A percentile compares a stretch with the other conserved stretches of the same genome.
These are phyloP conservation scores for Junonia oenone DNA, from an alignment of 2,888 invertebrate genomes.

Conservation along the genomic window DNA sequence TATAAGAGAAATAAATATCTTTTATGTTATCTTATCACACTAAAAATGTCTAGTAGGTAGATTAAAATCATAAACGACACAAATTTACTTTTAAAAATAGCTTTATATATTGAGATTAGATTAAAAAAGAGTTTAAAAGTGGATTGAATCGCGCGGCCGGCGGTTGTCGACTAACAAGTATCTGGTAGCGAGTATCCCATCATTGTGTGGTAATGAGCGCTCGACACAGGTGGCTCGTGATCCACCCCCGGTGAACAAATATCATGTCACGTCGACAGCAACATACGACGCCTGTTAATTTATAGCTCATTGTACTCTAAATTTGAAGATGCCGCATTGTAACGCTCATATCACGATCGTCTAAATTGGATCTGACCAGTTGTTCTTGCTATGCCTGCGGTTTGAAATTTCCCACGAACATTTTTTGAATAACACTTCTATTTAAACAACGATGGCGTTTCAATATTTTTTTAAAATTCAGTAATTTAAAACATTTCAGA, in stretches of 20 bases:
- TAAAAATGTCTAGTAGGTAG: too few species aligned
- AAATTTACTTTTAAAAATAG: too few species aligned
- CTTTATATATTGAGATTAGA: background rate
- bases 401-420: slow-evolving; percentile 17
- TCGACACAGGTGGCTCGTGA: slow-evolving; percentile 52
- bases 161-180: background rate
- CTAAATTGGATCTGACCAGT: slow-evolving; percentile 18
- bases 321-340: slow-evolving; percentile 22
- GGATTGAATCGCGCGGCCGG: background rate
- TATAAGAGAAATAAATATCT: too few species aligned
- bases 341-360: slow-evolving; percentile 21
- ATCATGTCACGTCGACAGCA: slow-evolving; percentile 50
- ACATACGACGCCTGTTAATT: slow-evolving; percentile 43
- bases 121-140: background rate
- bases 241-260: slow-evolving; percentile 49
- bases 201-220: slow-evolving; percentile 70
- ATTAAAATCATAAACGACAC: too few species aligned
- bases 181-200: slow-evolving; percentile 8
- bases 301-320: slow-evolving; percentile 34
- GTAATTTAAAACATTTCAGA: background rate
- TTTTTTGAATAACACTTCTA: slow-evolving; percentile 10
- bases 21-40: too few species aligned
- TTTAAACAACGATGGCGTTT: background rate
- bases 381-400: slow-evolving; percentile 16
- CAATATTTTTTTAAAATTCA: background rate